phyloP scores from a whole-genome alignment of 2,888 invertebrate species.

The Lycophotia porphyrea region DNA sequence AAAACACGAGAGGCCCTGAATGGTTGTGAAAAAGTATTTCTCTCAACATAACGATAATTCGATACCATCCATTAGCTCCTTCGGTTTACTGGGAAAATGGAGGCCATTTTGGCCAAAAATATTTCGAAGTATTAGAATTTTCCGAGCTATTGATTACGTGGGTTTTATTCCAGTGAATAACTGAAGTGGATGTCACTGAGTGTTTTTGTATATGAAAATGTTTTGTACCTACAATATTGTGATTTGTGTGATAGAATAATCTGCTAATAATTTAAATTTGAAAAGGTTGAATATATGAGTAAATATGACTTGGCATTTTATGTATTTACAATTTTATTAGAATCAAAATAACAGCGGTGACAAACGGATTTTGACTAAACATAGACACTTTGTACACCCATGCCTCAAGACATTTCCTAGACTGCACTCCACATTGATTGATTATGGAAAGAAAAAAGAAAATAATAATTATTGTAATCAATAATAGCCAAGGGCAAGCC shows the following conservation, averaged over 20 bases:
- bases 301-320: background rate
- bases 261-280: background rate
- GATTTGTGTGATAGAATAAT: background rate
- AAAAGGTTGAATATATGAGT: background rate
- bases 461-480: background rate
- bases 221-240: background rate
- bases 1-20: conserved; percentile 9
- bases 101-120: conserved; percentile 17
- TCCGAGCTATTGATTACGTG: conserved; percentile 32
- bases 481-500: background rate
- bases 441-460: background rate
- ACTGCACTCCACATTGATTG: background rate
- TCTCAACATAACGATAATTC: conserved; percentile 22
- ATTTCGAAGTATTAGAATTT: conserved; percentile 26
- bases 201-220: background rate
- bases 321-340: background rate
- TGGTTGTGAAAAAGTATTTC: conserved; percentile 33
- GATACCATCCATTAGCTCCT: conserved; percentile 40
- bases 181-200: conserved; percentile 1
- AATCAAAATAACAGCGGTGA: background rate
- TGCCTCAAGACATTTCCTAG: too few relatives aligned
- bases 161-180: background rate
- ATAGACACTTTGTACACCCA: background rate
- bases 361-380: background rate
- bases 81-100: conserved; percentile 3